Evolutionary conservation across 2,888 invertebrate genomes (phyloP), one percentile per base, ranked within the genome.

Genomic region (Agriopis leucophaearia): DNA sequence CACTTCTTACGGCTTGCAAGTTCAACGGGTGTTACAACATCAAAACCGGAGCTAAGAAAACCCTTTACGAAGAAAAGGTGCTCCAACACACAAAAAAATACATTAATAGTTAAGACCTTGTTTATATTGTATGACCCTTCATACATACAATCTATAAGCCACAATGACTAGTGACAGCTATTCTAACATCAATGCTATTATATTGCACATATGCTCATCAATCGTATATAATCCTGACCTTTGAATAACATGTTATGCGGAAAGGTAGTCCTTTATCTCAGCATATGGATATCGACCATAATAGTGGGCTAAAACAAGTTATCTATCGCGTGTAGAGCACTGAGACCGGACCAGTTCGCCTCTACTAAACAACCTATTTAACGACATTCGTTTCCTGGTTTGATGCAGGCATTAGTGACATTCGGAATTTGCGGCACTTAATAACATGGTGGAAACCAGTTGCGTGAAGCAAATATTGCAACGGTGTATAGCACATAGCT

Each of bases 381-480:
- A 61, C 71, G 68, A 66, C 70, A 76, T 78, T 68, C 72, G 75
- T 82, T 83, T 84, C 84, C 84, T 84, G 83, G 78, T 80, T 73
- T 70, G 60, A 71, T 63, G 72, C 64, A 65, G 65, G 61, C 74
- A 73, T 70, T 72, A 74, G 65, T 71, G 66, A 70, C 62, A 73
- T 70, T 74, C 73, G 72, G 70, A 79, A 78, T 81, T 76, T 70
- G 66, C 59, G 56, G 61, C 45, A 70, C 15, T 18, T 69, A 62
- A 66, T 66, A 56, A 58, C 51, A 70, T 52, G 36, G 57, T 27
- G 35, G 57, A 59, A 66, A 70, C 66, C 56, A 66, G 66, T 70
- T 51, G 69, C 42, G 55, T 61, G 58, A 69, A 63, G 54, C 40
- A 66, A 66, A 71, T 70, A 48, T 36, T 67, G 54, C 18, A 69